phyloP scores from a whole-genome alignment of 2,113 vertebrate species.

The Semnornis frantzii region DNA sequence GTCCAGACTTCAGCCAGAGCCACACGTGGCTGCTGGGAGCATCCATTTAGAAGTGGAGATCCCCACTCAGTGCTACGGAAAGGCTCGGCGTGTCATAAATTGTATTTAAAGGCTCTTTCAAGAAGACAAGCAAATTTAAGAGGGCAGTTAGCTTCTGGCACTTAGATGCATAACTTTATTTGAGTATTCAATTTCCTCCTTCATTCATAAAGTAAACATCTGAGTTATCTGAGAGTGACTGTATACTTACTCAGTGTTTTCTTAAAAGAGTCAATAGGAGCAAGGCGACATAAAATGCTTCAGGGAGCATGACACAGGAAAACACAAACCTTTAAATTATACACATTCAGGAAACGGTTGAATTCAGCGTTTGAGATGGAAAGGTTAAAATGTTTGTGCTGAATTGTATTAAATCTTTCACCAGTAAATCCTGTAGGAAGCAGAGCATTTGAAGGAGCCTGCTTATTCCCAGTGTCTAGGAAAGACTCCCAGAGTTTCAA shows the following conservation, averaged over 20 bases:
- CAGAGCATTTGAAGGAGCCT: constrained; percentile 57
- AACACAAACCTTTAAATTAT: constrained; percentile 68
- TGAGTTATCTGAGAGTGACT: constrained; percentile 65
- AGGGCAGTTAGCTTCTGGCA: constrained; percentile 57
- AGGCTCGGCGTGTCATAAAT: constrained; percentile 33
- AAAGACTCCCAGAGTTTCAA: constrained; percentile 73
- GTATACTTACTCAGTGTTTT: constrained; percentile 64
- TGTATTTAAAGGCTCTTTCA: constrained; percentile 39
- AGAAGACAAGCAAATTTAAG: constrained; percentile 55
- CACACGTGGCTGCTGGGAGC: not conserved
- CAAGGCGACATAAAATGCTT: constrained; percentile 65
- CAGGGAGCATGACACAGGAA: constrained; percentile 74
- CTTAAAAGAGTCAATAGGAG: constrained; percentile 56
- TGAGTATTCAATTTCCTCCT: constrained; percentile 71
- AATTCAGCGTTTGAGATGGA: constrained; percentile 46
- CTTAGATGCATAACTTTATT: constrained; percentile 61
- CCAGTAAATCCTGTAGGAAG: constrained; percentile 69
- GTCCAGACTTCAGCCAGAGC: not conserved
- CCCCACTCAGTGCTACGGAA: constrained; percentile 9
- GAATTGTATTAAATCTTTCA: constrained; percentile 73
- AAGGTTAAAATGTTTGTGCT: constrained; percentile 69
- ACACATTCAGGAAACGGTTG: constrained; percentile 74
- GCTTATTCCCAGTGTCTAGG: constrained; percentile 67
- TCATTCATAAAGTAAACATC: constrained; percentile 75
- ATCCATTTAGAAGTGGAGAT: constrained; percentile 20